These are phyloP conservation scores for Artibeus jamaicensis DNA, from an alignment of 2,797 vertebrate species.

Conservation along the genomic window DNA sequence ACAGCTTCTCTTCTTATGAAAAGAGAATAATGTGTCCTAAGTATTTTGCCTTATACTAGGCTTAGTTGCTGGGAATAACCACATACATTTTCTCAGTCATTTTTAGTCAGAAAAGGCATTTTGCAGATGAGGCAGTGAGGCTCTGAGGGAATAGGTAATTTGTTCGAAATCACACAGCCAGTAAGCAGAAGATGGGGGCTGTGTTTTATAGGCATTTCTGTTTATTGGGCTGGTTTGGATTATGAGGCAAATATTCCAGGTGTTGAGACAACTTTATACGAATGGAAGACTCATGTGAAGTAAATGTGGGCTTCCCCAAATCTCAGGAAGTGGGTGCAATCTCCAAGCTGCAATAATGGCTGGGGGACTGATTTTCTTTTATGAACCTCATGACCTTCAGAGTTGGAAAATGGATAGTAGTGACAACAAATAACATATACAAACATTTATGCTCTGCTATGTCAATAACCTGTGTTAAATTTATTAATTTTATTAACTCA, in stretches of 20 bases:
- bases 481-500: not conserved
- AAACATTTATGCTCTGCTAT: not conserved
- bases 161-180: not conserved
- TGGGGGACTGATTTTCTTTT: not conserved
- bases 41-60: not conserved
- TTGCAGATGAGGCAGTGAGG: not conserved
- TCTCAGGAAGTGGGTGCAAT: not conserved
- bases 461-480: not conserved
- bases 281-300: not conserved
- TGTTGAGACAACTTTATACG: not conserved
- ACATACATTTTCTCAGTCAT: not conserved
- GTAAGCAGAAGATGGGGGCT: not conserved
- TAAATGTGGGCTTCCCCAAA: not conserved
- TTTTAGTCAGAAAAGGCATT: not conserved
- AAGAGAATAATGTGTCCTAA: not conserved
- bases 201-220: not conserved
- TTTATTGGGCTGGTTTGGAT: not conserved
- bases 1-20: not conserved
- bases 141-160: not conserved
- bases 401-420: not conserved
- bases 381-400: not conserved
- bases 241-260: not conserved
- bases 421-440: not conserved
- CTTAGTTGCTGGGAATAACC: not conserved
- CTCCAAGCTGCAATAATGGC: not conserved